These are phyloP conservation scores for Callyntrura guangdongensis DNA, from an alignment of 2,888 invertebrate species.

Conservation along the genomic window DNA sequence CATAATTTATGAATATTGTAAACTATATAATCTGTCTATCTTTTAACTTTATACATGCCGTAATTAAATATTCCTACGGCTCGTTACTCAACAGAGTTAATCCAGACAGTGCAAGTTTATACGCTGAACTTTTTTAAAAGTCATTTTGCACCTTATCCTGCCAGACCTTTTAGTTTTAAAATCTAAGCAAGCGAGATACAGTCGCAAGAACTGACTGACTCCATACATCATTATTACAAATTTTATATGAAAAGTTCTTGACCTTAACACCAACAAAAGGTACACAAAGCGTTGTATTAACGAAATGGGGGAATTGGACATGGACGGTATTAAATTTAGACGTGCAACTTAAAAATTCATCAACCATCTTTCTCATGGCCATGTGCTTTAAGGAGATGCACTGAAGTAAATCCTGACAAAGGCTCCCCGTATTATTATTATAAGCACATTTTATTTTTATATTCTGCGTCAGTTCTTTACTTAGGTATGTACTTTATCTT, in stretches of 20 bases:
- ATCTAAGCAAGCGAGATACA: no score
- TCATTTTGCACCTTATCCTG: no score
- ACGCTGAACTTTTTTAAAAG: no score
- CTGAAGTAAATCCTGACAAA: conserved; percentile 43
- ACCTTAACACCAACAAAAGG: conserved; percentile 4
- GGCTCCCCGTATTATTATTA: background rate
- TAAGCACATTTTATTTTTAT: background rate
- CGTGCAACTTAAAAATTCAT: background rate
- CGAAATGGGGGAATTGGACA: background rate
- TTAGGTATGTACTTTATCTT: background rate
- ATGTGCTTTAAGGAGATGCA: conserved; percentile 23
- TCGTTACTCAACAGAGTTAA: no score
- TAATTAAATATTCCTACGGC: no score
- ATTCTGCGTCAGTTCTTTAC: background rate
- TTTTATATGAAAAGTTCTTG: conserved; percentile 18
- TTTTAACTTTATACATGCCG: no score
- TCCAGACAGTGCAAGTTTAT: no score
- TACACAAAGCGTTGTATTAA: background rate
- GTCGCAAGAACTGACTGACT: background rate
- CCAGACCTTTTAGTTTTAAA: no score
- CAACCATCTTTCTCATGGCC: background rate
- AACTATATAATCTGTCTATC: no score
- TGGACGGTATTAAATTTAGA: conserved; percentile 29
- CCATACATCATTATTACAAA: background rate
- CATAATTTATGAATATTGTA: no score